These are phyloP conservation scores for Rosalia funebris DNA, from an alignment of 2,888 invertebrate species.

Conservation along the genomic window DNA sequence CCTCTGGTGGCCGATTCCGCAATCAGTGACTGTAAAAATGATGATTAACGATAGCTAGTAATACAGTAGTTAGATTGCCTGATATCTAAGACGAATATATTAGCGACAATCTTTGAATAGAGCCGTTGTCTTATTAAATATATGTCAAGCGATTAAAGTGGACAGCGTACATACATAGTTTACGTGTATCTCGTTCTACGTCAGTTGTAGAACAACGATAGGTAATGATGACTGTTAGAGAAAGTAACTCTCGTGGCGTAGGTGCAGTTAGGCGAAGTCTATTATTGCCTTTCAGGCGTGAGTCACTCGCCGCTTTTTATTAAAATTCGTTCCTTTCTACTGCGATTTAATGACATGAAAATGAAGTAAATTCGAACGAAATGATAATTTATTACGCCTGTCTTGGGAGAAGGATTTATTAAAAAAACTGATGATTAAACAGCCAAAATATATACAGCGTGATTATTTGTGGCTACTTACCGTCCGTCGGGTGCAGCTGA, in stretches of 20 bases:
- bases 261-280: conserved; percentile 44
- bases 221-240: conserved; percentile 37
- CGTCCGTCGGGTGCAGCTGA: too few species aligned
- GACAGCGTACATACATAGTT: conserved; percentile 3
- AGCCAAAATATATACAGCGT: too few species aligned
- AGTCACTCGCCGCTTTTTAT: conserved; percentile 39
- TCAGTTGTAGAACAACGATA: conserved; percentile 34
- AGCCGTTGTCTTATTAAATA: conserved; percentile 55
- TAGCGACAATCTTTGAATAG: conserved; percentile 59
- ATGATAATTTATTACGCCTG: conserved; percentile 41
- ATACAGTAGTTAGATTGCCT: conserved; percentile 57
- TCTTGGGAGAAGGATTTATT: conserved; percentile 37
- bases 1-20: conserved; percentile 54
- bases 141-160: conserved; percentile 18
- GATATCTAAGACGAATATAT: conserved; percentile 56
- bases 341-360: conserved; percentile 39
- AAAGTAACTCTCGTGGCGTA: conserved; percentile 31
- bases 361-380: conserved; percentile 38
- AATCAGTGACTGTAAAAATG: conserved; percentile 45
- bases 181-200: conserved; percentile 29
- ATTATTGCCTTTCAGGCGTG: conserved; percentile 45
- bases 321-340: conserved; percentile 43
- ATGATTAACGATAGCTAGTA: conserved; percentile 54
- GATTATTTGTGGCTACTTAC: too few species aligned
- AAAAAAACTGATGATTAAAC: too few species aligned